Percentiles rank a stretch among this genome's conserved stretches.
These are phyloP conservation scores for Amblyjoppa fuscipennis DNA, from an alignment of 2,888 invertebrate species.

Conservation along the genomic window DNA sequence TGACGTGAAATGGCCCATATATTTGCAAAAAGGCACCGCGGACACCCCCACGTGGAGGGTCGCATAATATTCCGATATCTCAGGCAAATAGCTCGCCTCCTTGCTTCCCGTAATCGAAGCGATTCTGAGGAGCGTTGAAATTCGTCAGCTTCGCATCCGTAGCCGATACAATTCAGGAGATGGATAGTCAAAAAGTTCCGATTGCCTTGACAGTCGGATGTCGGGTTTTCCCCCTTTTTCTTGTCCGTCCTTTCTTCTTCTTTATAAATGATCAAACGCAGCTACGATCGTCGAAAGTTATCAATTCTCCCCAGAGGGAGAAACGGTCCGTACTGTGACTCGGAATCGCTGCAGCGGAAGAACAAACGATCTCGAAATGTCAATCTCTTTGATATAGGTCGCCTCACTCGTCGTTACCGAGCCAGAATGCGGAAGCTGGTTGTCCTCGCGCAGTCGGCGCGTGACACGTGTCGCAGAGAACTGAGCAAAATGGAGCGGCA, in stretches of 20 bases:
- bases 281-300: not conserved
- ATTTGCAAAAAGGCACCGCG: not conserved
- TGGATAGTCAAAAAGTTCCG: not conserved
- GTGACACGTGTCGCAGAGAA: conserved; percentile 3
- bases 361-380: conserved; percentile 72
- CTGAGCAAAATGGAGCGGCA: no score
- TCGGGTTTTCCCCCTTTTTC: not conserved
- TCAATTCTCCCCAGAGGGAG: not conserved
- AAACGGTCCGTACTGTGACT: not conserved
- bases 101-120: conserved; percentile 51
- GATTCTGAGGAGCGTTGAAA: conserved; percentile 56
- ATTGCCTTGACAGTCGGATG: conserved; percentile 9
- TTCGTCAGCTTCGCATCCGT: conserved; percentile 14
- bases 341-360: conserved; percentile 26
- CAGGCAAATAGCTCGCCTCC: conserved; percentile 37
- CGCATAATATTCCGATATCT: conserved; percentile 72
- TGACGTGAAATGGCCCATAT: no score
- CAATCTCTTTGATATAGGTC: conserved; percentile 70
- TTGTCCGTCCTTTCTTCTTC: conserved; percentile 23
- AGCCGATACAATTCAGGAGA: not conserved
- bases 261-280: conserved; percentile 12
- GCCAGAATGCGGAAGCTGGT: not conserved
- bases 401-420: conserved; percentile 18
- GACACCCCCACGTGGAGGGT: conserved; percentile 15
- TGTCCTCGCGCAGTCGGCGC: conserved; percentile 22